These are phyloP conservation scores for Brassicogethes aeneus DNA, from an alignment of 2,888 invertebrate species.

Conservation along the genomic window DNA sequence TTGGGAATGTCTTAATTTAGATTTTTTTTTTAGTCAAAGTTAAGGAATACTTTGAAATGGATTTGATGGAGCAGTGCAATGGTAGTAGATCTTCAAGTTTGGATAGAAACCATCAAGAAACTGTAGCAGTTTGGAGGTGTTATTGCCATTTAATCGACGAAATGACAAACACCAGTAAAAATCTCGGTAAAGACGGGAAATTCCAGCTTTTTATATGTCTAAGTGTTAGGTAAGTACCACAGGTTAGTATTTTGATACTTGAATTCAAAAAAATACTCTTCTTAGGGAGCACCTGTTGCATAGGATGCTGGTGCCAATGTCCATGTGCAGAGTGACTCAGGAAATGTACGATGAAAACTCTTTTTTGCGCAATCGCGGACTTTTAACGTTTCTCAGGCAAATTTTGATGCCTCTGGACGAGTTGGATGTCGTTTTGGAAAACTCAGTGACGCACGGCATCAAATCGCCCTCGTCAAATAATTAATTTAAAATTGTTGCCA, in stretches of 20 bases:
- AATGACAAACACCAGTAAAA: constrained; percentile 73
- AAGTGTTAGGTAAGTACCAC: constrained; percentile 79
- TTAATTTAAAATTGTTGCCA: neutral
- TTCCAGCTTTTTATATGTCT: constrained; percentile 95
- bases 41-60: constrained; percentile 73
- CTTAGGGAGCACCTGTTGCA: constrained; percentile 81
- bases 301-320: constrained; percentile 85
- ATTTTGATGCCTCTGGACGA: constrained; percentile 86
- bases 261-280: constrained; percentile 16
- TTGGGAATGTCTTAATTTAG: neutral
- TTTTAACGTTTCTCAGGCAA: constrained; percentile 82
- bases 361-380: constrained; percentile 78
- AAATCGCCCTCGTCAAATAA: constrained; percentile 32
- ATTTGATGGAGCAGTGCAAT: constrained; percentile 52
- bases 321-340: constrained; percentile 74
- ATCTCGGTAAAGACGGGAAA: constrained; percentile 96
- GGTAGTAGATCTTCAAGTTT: constrained; percentile 32
- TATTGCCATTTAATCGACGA: constrained; percentile 86
- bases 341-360: constrained; percentile 97
- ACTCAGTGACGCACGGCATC: constrained; percentile 68
- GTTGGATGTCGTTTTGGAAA: constrained; percentile 78
- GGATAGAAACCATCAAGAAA: constrained; percentile 40
- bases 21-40: constrained; percentile 53
- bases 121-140: constrained; percentile 70
- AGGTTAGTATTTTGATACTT: constrained; percentile 5